Base-by-base conservation (phyloP, 2,888 invertebrate genomes). In the Coenonympha glycerion region DNA sequence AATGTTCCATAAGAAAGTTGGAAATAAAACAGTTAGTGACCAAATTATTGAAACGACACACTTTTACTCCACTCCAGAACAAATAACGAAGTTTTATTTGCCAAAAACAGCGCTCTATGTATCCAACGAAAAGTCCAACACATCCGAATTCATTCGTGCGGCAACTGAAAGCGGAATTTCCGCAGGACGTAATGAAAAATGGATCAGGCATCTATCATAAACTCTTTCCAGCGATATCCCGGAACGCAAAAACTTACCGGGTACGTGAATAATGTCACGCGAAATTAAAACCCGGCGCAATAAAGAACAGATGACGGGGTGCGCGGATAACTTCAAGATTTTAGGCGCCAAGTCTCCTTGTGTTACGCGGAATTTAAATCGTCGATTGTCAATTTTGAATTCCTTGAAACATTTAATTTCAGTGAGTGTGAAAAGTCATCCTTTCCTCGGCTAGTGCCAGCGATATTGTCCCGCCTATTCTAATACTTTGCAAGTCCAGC, bases 261-360 rank as follows among this genome's bases (percentile, higher is more conserved):
- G 62, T 61, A 63, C 66, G 71, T 83, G 84, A 84, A 78, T 82
- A 84, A 85, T 82, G 84, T 82, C 76, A 72, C 68, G 66, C 77
- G 79, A 79, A 85, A 85, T 85, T 82, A 84, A 85, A 84, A 76
- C 75, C 71, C 59, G 57, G 60, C 63, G 79, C 82, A 68, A 83
- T 85, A 83, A 84, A 79, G 76, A 71, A 74, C 84, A 85, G 79
- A 82, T 83, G 84, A 77, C 81, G 82, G 63, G 68, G 58, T 63
- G 49, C 47, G 48, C 46, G 52, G 59, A 57, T 49, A 63, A 60
- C 55, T 62, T 56, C 54, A 33, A 42, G 53, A 52, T 58, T 58
- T 59, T 53, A 53, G 49, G 55, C 39, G 46, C 36, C 48, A 13
- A 39, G 44, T 52, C 46, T 24, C 3, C 3, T 16, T 33, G 11